These are phyloP conservation scores for Mantis religiosa DNA, from an alignment of 2,888 invertebrate species.

Conservation along the genomic window DNA sequence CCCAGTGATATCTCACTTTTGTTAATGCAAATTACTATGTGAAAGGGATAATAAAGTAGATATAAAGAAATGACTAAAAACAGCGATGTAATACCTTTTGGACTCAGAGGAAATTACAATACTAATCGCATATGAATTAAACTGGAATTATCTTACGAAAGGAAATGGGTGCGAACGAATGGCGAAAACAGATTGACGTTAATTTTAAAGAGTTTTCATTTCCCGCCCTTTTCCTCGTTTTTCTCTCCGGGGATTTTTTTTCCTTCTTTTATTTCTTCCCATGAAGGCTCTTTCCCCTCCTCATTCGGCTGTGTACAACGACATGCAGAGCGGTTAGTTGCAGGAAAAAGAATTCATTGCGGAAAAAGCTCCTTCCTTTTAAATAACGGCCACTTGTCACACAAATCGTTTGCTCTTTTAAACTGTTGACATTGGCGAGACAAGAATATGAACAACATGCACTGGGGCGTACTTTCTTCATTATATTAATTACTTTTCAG, in stretches of 20 bases:
- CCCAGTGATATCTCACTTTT: background rate
- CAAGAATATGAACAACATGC: background rate
- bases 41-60: background rate
- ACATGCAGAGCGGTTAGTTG: background rate
- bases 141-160: slow-evolving; percentile 15
- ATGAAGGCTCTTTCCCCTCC: background rate
- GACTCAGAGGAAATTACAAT: slow-evolving; percentile 13
- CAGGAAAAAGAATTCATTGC: background rate
- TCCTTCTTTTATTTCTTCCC: background rate
- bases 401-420: background rate
- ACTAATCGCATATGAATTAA: slow-evolving; percentile 21
- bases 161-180: slow-evolving; percentile 12
- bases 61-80: background rate
- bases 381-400: background rate
- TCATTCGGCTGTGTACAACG: background rate
- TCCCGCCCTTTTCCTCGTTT: background rate
- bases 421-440: background rate
- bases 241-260: background rate
- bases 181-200: slow-evolving; percentile 17
- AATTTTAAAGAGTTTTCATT: background rate
- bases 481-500: background rate
- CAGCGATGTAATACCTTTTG: background rate
- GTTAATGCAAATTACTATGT: background rate
- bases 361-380: background rate
- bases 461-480: background rate